phyloP scores from a whole-genome alignment of 2,888 invertebrate species.

The Pseudococcus jackbeardsleyi region DNA sequence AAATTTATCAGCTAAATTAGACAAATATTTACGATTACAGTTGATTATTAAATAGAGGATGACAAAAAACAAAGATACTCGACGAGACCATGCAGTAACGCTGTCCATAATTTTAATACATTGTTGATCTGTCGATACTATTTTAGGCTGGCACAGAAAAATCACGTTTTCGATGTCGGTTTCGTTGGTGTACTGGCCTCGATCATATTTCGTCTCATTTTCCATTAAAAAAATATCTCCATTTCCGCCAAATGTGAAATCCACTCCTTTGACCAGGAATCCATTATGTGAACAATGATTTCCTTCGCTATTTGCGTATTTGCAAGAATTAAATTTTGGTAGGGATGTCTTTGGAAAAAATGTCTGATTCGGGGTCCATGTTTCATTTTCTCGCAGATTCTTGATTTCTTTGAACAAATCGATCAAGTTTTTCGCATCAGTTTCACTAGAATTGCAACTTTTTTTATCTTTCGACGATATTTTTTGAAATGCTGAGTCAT shows the following conservation, averaged over 20 bases:
- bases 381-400: not conserved
- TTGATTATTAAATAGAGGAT: not conserved
- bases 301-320: not conserved
- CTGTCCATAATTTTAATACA: not conserved
- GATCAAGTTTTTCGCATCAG: not conserved
- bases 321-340: not conserved
- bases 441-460: not conserved
- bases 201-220: not conserved
- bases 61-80: not conserved
- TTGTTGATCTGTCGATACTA: not conserved
- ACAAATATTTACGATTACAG: not conserved
- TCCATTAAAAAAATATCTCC: not conserved
- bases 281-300: not conserved
- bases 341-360: not conserved
- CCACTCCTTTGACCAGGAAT: not conserved
- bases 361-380: not conserved
- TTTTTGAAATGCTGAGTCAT: not conserved
- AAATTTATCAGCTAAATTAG: not conserved
- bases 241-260: not conserved
- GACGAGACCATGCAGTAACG: not conserved
- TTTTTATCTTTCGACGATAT: not conserved
- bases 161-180: not conserved
- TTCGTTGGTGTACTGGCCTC: not conserved
- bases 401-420: not conserved
- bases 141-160: not conserved